A percentile compares a stretch with the other conserved stretches of the same genome.
phyloP scores from a whole-genome alignment of 1,140 invertebrate genomes.

The Leptonema lineaticorne region DNA sequence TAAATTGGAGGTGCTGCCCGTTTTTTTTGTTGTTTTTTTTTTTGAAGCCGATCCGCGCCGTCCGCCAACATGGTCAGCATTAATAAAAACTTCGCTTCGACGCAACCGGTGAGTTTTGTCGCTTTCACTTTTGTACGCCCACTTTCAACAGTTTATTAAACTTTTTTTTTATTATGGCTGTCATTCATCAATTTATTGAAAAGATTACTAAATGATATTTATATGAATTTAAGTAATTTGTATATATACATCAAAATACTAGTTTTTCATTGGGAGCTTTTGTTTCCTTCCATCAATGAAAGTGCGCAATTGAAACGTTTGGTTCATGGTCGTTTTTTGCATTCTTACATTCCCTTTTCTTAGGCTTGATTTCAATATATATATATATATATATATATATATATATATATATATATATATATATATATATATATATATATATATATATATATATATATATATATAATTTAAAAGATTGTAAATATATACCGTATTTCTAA shows the following conservation, averaged over 20 bases:
- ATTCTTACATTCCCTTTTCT: not conserved
- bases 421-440: too few species aligned
- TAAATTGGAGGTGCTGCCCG: not conserved
- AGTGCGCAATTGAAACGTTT: too few species aligned
- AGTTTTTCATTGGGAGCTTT: too few species aligned
- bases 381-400: not conserved
- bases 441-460: too few species aligned
- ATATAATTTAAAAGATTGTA: too few species aligned
- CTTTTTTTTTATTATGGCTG: not conserved
- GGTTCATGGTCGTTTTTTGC: not conserved
- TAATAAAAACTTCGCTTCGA: conserved; percentile 37
- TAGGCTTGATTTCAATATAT: not conserved
- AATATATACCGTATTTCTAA: too few species aligned
- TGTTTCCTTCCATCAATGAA: too few species aligned
- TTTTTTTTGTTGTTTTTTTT: too few species aligned
- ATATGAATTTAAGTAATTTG: not conserved
- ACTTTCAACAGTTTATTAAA: not conserved
- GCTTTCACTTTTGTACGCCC: conserved; percentile 8
- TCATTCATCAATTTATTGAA: not conserved
- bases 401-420: too few species aligned
- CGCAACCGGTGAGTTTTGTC: conserved; percentile 30
- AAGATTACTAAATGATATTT: not conserved
- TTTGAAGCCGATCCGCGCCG: not conserved
- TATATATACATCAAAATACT: too few species aligned
- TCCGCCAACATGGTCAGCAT: conserved; percentile 39